These are phyloP conservation scores for Pygoscelis antarcticus DNA, from an alignment of 2,113 vertebrate species.

Conservation along the genomic window DNA sequence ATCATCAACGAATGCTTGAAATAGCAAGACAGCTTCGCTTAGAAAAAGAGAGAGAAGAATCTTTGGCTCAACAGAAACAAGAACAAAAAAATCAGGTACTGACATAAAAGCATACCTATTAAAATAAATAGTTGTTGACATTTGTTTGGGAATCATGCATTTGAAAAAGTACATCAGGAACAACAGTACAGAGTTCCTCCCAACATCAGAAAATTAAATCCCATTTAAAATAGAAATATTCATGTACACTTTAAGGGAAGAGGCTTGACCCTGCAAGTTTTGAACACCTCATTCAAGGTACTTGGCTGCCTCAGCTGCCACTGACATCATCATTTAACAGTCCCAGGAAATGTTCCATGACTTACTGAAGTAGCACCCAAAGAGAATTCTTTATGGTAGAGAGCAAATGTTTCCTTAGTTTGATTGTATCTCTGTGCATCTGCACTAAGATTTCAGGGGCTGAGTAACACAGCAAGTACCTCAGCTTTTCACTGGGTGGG, in stretches of 20 bases:
- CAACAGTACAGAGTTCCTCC: background rate
- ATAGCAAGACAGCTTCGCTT: constrained; percentile 91
- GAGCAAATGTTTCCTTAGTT: constrained; percentile 25
- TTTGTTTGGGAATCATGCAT: background rate
- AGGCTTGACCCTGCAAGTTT: constrained; percentile 15
- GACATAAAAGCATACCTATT: background rate
- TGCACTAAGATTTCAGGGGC: background rate
- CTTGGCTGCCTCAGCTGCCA: constrained; percentile 3
- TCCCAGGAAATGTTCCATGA: constrained; percentile 12
- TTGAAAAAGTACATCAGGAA: background rate
- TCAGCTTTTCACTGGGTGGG: background rate
- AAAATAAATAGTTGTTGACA: background rate
- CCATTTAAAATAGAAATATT: background rate
- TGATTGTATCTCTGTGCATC: constrained; percentile 13
- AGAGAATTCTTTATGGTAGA: background rate
- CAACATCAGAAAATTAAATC: background rate
- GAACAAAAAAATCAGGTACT: constrained; percentile 95
- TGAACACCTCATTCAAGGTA: background rate
- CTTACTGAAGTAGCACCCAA: background rate
- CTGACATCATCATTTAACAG: constrained; percentile 13
- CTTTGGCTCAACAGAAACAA: constrained; percentile 90
- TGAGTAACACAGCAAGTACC: background rate
- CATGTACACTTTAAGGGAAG: background rate
- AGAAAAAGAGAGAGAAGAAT: constrained; percentile 93
- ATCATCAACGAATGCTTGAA: constrained; percentile 93